Percentiles rank a stretch among this genome's conserved stretches.
phyloP scores from a whole-genome alignment of 2,888 invertebrate species.

The Cyclophora punctaria region DNA sequence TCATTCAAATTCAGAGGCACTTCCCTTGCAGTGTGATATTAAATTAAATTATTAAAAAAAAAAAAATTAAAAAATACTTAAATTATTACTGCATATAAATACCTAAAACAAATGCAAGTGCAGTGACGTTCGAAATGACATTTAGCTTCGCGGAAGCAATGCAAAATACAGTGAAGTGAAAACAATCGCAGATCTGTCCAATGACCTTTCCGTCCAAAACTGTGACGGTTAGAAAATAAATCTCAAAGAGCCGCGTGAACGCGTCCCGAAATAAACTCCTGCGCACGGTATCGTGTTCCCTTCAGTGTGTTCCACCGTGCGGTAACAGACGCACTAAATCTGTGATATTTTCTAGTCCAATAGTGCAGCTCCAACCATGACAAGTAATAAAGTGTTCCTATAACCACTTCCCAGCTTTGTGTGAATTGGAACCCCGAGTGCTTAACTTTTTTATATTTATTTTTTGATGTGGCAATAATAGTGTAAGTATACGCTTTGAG shows the following conservation, averaged over 20 bases:
- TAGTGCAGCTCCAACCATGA: constrained; percentile 49
- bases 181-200: constrained; percentile 57
- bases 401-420: constrained; percentile 38
- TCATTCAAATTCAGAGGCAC: no score
- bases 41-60: no score
- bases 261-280: constrained; percentile 56
- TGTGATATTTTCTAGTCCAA: constrained; percentile 65
- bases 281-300: constrained; percentile 62
- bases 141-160: background rate
- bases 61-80: no score
- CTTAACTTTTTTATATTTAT: constrained; percentile 23
- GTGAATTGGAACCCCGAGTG: constrained; percentile 46
- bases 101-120: no score
- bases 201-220: constrained; percentile 70
- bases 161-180: constrained; percentile 11
- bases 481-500: constrained; percentile 59
- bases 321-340: constrained; percentile 39
- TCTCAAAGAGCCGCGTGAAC: constrained; percentile 32
- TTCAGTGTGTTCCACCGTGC: constrained; percentile 50
- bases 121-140: no score
- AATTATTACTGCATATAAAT: no score
- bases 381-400: constrained; percentile 52
- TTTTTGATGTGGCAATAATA: constrained; percentile 50
- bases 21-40: no score
- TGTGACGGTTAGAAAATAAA: constrained; percentile 58